Evolutionary conservation across 1,140 invertebrate genomes (phyloP), one percentile per base, ranked within the genome.

Genomic region (Heliconius congener): DNA sequence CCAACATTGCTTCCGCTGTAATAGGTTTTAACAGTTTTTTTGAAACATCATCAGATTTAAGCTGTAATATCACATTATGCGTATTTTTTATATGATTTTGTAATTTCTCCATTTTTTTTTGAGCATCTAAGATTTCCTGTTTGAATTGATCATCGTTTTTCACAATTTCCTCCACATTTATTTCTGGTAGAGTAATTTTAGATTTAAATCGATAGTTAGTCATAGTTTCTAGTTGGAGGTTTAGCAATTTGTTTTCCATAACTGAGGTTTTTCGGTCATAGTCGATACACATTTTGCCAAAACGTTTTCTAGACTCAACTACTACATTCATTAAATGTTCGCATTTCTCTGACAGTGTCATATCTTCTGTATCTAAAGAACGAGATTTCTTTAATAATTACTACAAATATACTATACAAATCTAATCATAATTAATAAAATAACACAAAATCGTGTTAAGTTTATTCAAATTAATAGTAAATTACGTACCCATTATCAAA

Each of bases 321-420:
- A 94, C 91, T 19, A 90, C 77, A 18, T 88, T 91, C 91, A 94
- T 91, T 4, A 93, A 74, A 73, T 91, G 85, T 74, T 94, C 92
- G 66, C 90, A 92, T 86, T 91, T 89, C 8, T 89, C 86, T 78
- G 87, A 86, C 42, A 91, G 57, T 13, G 82, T 73, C 6, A 85
- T 30, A 8, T 90, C 81, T 72, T 86, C 85, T 11, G 66, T 34
- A 57, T 88, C 88, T 89, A 78, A 71, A 87, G 89, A 13, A 9
- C 11, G 27, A 9, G 3, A 66, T 27, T 16, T 66, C 2, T 66
- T 27, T 30, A 27, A 16, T 16, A 27, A 30, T 66, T 23, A 27
- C n/a, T 27, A 30, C 3, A 66, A 66, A 66, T 27, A 52, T 19
- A 46, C 18, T 19, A 55, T 8, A n/a, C 18, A 55, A 55, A 55